These are phyloP conservation scores for Cryptocheilus praepositus DNA, from an alignment of 2,888 invertebrate genomes.

Conservation along the genomic window DNA sequence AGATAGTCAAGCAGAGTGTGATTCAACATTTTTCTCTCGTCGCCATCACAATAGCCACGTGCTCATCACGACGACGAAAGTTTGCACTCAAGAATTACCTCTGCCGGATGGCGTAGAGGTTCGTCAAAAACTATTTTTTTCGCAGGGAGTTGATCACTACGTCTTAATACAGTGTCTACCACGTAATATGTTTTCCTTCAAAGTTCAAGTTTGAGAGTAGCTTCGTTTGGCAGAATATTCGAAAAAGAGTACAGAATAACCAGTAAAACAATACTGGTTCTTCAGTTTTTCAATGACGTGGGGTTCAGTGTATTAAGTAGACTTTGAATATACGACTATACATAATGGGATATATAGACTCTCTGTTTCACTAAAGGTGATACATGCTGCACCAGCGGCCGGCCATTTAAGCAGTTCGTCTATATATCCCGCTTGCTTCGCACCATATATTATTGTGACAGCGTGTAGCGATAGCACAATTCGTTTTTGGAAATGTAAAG, in stretches of 20 bases:
- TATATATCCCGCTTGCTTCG: conserved; percentile 98
- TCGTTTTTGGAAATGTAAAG: conserved; percentile 91
- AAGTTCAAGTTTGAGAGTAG: too few relatives aligned
- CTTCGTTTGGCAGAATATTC: too few relatives aligned
- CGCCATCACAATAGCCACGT: conserved; percentile 79
- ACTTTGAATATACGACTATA: too few relatives aligned
- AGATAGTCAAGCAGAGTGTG: conserved; percentile 69
- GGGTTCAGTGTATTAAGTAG: too few relatives aligned
- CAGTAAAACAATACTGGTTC: neutral
- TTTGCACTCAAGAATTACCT: conserved; percentile 91
- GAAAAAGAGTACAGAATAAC: too few relatives aligned
- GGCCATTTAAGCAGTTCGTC: conserved; percentile 98
- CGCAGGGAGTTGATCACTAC: neutral
- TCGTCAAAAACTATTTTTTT: neutral
- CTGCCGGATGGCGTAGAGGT: conserved; percentile 91
- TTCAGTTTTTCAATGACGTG: too few relatives aligned
- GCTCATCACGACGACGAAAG: conserved; percentile 91
- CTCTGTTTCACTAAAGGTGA: conserved; percentile 76
- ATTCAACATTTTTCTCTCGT: conserved; percentile 60
- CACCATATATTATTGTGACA: conserved; percentile 96
- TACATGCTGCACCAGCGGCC: conserved; percentile 95
- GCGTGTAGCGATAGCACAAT: conserved; percentile 96
- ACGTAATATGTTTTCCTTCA: too few relatives aligned
- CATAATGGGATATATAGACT: neutral
- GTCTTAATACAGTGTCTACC: too few relatives aligned